Evolutionary conservation across 2,113 vertebrate species (phyloP).

Genomic region (Xyrauchen texanus): DNA sequence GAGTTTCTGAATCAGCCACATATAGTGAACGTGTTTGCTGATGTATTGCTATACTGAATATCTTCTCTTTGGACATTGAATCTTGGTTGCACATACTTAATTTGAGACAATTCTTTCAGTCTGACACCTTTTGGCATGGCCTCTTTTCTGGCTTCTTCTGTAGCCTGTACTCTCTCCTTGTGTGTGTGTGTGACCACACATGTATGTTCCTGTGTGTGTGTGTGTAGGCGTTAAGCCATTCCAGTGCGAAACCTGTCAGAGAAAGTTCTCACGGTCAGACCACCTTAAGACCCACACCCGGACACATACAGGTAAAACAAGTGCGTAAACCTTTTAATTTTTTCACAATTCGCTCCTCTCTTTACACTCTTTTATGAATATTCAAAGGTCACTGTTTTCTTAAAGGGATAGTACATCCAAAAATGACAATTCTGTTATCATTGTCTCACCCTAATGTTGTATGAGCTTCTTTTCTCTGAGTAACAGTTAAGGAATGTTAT

Average conservation of each 20-base stretch:
- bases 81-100: slow-evolving; percentile 28
- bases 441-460: too few relatives aligned
- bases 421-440: too few relatives aligned
- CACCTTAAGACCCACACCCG: slow-evolving; percentile 99
- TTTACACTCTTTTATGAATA: slow-evolving; percentile 39
- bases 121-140: slow-evolving; percentile 58
- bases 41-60: slow-evolving; percentile 25
- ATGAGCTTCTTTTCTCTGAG: too few relatives aligned
- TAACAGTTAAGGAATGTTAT: too few relatives aligned
- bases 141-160: slow-evolving; percentile 66
- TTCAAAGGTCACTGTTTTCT: slow-evolving; percentile 11
- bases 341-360: slow-evolving; percentile 72
- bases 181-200: slow-evolving; percentile 56
- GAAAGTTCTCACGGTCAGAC: slow-evolving; percentile 99
- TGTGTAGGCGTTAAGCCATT: slow-evolving; percentile 96
- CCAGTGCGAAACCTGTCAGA: slow-evolving; percentile 99
- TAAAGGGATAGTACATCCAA: too few relatives aligned
- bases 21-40: slow-evolving; percentile 13
- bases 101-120: too few relatives aligned
- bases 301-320: slow-evolving; percentile 99
- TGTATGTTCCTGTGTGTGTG: slow-evolving; percentile 58
- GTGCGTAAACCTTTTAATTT: slow-evolving; percentile 98
- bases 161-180: slow-evolving; percentile 59
- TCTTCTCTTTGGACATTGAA: background rate
- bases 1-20: too few relatives aligned